Evolutionary conservation across 2,797 vertebrate genomes (phyloP), one percentile per base, ranked within the genome.

Genomic region (Acanthis flammea): DNA sequence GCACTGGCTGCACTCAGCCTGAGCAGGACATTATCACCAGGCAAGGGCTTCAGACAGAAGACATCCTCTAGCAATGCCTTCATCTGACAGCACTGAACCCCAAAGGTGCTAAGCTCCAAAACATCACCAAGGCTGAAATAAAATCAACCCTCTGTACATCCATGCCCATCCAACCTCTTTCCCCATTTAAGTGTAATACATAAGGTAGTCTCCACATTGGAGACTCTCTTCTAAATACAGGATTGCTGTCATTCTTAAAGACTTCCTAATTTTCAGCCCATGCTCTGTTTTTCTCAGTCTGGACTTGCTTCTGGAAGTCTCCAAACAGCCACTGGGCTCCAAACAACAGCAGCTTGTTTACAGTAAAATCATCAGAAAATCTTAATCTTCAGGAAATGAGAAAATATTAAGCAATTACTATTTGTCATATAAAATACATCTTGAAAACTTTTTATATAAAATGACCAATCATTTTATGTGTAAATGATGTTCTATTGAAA

Each of bases 321-420:
- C 66, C 67, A 60, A 76, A 51, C 8, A 53, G 21, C 24, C 48
- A 74, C 30, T n/a, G n/a, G 54, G 33, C 86, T 88, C 73, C 73
- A 81, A 74, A 68, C 2, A 31, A 22, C 61, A 92, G 41, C 14
- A 78, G 21, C 6, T 87, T 84, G 22, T 27, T 93, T 68, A 63
- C 10, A 71, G 12, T 54, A 87, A 94, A 89, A 66, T 35, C 21
- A 82, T 31, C 48, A 71, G 48, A 88, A 92, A 83, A 73, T 35
- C 37, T 71, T 89, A 71, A 68, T 75, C n/a, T n/a, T 86, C 57
- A 72, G 90, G 70, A 94, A 86, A 86, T 45, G 4, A n/a, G 21
- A 19, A 86, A 84, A 80, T 66, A 55, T 37, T 65, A 68, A 57
- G 61, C 57, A 87, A 83, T 74, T 74, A 68, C 28, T 4, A 48